Base-by-base conservation (phyloP, 2,888 invertebrate species). In the Cinara cedri region DNA sequence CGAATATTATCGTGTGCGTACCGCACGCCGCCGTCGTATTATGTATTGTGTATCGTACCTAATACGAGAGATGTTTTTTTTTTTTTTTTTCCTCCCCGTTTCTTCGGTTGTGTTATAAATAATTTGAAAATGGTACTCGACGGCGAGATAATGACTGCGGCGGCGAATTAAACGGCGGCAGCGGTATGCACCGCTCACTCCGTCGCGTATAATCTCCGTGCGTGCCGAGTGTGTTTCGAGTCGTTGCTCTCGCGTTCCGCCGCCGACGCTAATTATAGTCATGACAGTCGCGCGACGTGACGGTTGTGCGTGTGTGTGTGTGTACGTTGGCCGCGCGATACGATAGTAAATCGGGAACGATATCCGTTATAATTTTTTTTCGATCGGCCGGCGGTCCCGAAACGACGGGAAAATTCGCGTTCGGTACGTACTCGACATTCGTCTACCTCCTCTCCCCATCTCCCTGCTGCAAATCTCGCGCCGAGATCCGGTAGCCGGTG, bases 211-310 rank as follows among this genome's bases (percentile, higher is more conserved):
- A 78, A 68, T 68, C 57, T 68, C 60, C 49, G 68, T 60, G 68
- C 8, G 60, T 60, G 60, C 68, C 74, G 74, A 75, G 63, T 65
- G 63, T 65, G 68, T 57, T 70, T 70, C 51, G 70, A 70, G 57
- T 78, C 49, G 60, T 70, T 70, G 57, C 76, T 76, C 78, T 78
- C 49, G 46, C 55, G 66, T 49, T 57, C 21, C 65, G n/a, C 57
- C 54, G 55, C 66, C 57, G 66, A 44, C 66, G 68, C 70, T 78
- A 78, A 78, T 78, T 78, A 70, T 78, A 78, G 70, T 70, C 70
- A 21, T 62, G 78, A 55, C 78, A 70, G 51, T 49, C 60, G 34
- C 51, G 54, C 72, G 49, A 46, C 68, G 62, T n/a, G 34, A 19
- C 70, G 70, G 70, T 34, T 34, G 21, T 14, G 34, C n/a, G 34